Base-by-base conservation (phyloP, 2,888 invertebrate species). In the Pollenia labialis region DNA sequence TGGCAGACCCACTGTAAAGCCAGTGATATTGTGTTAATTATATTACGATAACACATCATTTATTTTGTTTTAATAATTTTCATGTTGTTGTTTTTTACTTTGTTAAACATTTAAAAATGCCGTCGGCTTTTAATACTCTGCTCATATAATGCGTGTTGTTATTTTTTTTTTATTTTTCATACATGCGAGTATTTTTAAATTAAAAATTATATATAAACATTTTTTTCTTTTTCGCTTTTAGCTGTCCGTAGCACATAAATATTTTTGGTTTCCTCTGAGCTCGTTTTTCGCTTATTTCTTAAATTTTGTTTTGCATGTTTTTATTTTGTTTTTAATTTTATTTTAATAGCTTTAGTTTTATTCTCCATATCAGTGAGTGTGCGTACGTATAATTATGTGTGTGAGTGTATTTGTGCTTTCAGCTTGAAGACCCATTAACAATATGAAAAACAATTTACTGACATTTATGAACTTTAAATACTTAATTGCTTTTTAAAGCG, bases 391-490 rank as follows among this genome's bases (percentile, higher is more conserved):
- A 54, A 4, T 46, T 44, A 18, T 44, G 46, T 58, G 23, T 12
- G 32, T 71, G 11, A 32, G 44, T 72, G 44, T 44, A 50, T 60
- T 7, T 40, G 16, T 48, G 23, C 68, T 72, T 77, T 48, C 50
- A 79, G 72, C 72, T 66, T 84, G 72, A 84, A 79, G 77, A 32
- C 75, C 75, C 75, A 80, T 85, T 85, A 75, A 75, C 81, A 71
- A 48, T 64, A 85, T 80, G 52, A 54, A 68, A 83, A 87, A 68
- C 84, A 84, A 87, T 84, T 84, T 84, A 84, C 81, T 87, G 84
- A 87, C 87, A 87, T 87, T 84, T 81, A 87, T 87, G 87, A 87
- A 87, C 87, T 87, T 84, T 84, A 84, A 87, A 81, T 81, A 84
- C 81, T 87, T 87, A 84, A 87, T 87, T 84, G 81, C 83, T 84